Percentiles rank a stretch among this genome's conserved stretches.
phyloP scores from a whole-genome alignment of 2,113 vertebrate genomes.

The Sprattus sprattus region DNA sequence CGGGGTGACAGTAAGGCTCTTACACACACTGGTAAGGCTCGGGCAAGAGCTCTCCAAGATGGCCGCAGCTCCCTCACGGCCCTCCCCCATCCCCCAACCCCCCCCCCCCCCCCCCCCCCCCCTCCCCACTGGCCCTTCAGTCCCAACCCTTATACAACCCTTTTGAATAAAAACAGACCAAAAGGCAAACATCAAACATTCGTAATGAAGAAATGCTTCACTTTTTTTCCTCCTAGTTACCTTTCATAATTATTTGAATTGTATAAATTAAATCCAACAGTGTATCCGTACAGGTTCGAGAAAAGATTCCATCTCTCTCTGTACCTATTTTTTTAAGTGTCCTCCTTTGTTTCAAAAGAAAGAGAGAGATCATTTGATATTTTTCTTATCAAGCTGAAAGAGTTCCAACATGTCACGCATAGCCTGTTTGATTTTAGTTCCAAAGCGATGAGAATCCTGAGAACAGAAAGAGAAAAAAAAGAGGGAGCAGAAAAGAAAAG shows the following conservation, averaged over 20 bases:
- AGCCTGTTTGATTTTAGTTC: constrained; percentile 79
- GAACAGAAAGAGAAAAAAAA: neutral
- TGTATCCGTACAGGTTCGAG: constrained; percentile 48
- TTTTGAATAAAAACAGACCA: constrained; percentile 16
- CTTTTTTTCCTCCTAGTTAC: constrained; percentile 26
- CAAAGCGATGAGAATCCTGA: constrained; percentile 93
- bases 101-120: neutral
- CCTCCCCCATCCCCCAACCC: too few species aligned
- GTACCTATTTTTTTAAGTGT: constrained; percentile 14
- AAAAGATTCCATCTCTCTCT: constrained; percentile 33
- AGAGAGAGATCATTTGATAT: constrained; percentile 66
- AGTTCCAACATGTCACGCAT: constrained; percentile 82
- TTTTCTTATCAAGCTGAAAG: constrained; percentile 74
- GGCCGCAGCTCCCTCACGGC: neutral
- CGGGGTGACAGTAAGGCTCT: neutral
- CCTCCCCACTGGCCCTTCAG: neutral
- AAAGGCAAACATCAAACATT: constrained; percentile 37
- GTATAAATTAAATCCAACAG: constrained; percentile 49
- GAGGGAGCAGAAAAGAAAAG: neutral
- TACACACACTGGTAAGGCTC: neutral
- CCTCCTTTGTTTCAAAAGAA: constrained; percentile 29
- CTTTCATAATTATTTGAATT: constrained; percentile 45
- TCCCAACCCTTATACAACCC: neutral
- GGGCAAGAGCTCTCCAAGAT: neutral
- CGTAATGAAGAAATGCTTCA: constrained; percentile 21